phyloP scores from a whole-genome alignment of 1,140 invertebrate species.

The Papilio polytes region DNA sequence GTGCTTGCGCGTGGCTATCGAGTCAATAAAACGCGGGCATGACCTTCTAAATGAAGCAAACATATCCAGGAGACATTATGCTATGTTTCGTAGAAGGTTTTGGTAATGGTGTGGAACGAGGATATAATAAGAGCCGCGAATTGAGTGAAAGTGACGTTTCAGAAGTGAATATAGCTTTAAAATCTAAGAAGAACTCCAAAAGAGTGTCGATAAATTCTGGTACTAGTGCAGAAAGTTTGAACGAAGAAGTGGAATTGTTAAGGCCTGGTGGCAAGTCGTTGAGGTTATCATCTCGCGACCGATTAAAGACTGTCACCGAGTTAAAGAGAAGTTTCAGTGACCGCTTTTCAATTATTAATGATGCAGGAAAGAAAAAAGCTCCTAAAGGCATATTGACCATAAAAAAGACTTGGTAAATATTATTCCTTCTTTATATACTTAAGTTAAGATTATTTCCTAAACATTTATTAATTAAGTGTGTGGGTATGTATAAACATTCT shows the following conservation, averaged over 20 bases:
- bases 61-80: slow-evolving; percentile 79
- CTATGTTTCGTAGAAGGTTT: slow-evolving; percentile 80
- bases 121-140: slow-evolving; percentile 59
- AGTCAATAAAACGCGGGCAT: slow-evolving; percentile 42
- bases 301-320: slow-evolving; percentile 57
- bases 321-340: slow-evolving; percentile 80
- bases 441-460: neutral
- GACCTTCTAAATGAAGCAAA: slow-evolving; percentile 79
- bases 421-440: slow-evolving; percentile 38
- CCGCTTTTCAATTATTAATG: slow-evolving; percentile 72
- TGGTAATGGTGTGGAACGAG: slow-evolving; percentile 61
- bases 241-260: slow-evolving; percentile 51
- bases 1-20: neutral
- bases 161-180: slow-evolving; percentile 51
- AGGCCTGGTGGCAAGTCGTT: slow-evolving; percentile 61
- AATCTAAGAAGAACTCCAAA: slow-evolving; percentile 55
- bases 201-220: slow-evolving; percentile 54
- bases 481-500: neutral
- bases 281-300: slow-evolving; percentile 62
- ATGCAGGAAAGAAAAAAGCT: slow-evolving; percentile 65
- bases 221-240: slow-evolving; percentile 45
- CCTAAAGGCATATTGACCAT: slow-evolving; percentile 73
- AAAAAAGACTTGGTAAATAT: slow-evolving; percentile 78
- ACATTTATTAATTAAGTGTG: neutral
- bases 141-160: slow-evolving; percentile 50